Evolutionary conservation across 2,113 vertebrate species (phyloP).

Genomic region (Calidris pugnax): DNA sequence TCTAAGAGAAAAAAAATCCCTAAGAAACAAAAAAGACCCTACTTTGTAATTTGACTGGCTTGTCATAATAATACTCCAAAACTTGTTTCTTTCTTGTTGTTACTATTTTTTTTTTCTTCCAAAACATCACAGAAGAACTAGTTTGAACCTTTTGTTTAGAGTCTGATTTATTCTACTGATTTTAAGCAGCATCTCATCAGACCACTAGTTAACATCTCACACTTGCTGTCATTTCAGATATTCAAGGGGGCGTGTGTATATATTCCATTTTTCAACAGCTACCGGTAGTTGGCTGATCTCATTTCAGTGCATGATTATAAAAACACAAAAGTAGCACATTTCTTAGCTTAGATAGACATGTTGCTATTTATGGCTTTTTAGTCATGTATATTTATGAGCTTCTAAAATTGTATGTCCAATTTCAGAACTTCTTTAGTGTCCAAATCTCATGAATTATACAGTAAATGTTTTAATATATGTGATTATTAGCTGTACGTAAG

Average conservation of each 20-base stretch:
- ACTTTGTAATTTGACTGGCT: neutral
- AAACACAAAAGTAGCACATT: constrained; percentile 25
- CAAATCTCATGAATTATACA: constrained; percentile 56
- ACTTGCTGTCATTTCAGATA: neutral
- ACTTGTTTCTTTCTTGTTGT: neutral
- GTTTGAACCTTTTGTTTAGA: neutral
- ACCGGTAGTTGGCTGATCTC: neutral
- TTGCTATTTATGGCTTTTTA: constrained; percentile 56
- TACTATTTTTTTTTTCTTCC: fast-evolving
- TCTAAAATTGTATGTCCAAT: constrained; percentile 60
- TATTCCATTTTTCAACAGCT: neutral
- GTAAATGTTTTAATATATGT: constrained; percentile 30
- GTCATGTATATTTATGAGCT: constrained; percentile 52
- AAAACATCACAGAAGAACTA: neutral
- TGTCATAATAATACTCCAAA: neutral
- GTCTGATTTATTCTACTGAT: neutral
- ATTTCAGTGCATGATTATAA: neutral
- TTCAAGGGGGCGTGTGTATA: neutral
- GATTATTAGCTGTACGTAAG: constrained; percentile 32
- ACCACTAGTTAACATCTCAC: neutral
- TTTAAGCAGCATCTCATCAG: neutral
- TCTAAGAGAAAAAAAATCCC: neutral
- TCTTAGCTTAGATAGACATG: constrained; percentile 41
- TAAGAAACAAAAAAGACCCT: too few species aligned
- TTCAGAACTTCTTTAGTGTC: constrained; percentile 32